These are phyloP conservation scores for Plutella xylostella DNA, from an alignment of 2,888 invertebrate species.

Conservation along the genomic window DNA sequence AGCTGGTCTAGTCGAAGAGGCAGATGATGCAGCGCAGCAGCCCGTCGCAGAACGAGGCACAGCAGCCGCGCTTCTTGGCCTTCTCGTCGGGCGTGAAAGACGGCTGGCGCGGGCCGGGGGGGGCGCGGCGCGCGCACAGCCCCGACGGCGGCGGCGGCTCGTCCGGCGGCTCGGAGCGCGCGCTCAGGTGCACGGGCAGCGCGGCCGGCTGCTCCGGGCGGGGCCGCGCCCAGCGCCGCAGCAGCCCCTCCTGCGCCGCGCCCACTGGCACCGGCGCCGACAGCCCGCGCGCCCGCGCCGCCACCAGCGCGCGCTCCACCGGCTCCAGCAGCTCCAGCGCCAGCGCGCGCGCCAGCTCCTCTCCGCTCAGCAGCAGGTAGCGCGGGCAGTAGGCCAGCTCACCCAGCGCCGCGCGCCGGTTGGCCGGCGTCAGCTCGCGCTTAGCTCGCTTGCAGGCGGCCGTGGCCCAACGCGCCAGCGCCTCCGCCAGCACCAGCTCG, in stretches of 20 bases:
- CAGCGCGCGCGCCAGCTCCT: slow-evolving; percentile 72
- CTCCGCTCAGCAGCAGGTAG: slow-evolving; percentile 74
- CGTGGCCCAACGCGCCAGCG: slow-evolving; percentile 68
- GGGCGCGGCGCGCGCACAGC: slow-evolving; percentile 42
- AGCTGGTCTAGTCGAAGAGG: slow-evolving; percentile 57
- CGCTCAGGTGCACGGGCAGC: slow-evolving; percentile 52
- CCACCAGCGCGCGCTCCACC: slow-evolving; percentile 53
- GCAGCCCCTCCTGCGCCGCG: slow-evolving; percentile 51
- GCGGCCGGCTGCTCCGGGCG: slow-evolving; percentile 50
- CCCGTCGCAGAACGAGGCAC: slow-evolving; percentile 62
- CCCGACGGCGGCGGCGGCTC: slow-evolving; percentile 45
- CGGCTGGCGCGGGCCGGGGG: slow-evolving; percentile 49
- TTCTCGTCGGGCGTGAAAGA: slow-evolving; percentile 52
- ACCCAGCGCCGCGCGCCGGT: slow-evolving; percentile 56
- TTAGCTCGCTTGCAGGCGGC: slow-evolving; percentile 56
- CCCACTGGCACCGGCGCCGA: slow-evolving; percentile 58
- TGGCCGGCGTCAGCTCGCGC: slow-evolving; percentile 51
- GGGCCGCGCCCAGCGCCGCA: slow-evolving; percentile 55
- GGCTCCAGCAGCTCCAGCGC: slow-evolving; percentile 54
- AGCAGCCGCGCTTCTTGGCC: slow-evolving; percentile 48
- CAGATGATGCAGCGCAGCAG: slow-evolving; percentile 63
- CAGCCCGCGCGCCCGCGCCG: slow-evolving; percentile 48
- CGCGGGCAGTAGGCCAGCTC: slow-evolving; percentile 72
- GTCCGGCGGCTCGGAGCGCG: slow-evolving; percentile 42
- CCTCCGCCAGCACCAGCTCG: slow-evolving; percentile 72